A percentile compares a stretch with the other conserved stretches of the same genome.
phyloP scores from a whole-genome alignment of 2,888 invertebrate species.

The Acronicta psi region DNA sequence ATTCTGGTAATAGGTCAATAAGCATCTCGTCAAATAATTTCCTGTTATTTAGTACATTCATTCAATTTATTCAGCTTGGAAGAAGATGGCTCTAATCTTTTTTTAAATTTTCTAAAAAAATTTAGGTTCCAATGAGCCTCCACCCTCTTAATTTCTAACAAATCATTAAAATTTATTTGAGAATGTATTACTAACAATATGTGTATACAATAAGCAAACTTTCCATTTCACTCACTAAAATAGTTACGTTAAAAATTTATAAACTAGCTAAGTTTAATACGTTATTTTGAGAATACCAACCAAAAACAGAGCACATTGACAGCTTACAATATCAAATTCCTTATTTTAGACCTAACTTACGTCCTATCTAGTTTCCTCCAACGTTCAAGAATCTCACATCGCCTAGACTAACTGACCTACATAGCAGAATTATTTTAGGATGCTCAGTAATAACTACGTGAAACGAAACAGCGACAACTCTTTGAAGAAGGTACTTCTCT shows the following conservation, averaged over 20 bases:
- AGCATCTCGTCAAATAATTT: not conserved
- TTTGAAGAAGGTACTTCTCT: conserved; percentile 40
- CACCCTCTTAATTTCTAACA: no score
- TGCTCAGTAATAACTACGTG: conserved; percentile 57
- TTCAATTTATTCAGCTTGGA: not conserved
- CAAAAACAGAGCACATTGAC: conserved; percentile 28
- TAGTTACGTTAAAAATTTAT: conserved; percentile 8
- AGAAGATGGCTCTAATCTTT: not conserved
- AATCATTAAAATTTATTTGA: no score
- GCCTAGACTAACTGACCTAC: conserved; percentile 70
- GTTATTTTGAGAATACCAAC: conserved; percentile 24
- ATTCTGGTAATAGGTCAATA: not conserved
- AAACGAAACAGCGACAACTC: conserved; percentile 59
- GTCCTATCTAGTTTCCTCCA: conserved; percentile 34
- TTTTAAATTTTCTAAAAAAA: no score
- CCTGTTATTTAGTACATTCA: not conserved
- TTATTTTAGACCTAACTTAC: conserved; percentile 42
- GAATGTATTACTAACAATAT: no score
- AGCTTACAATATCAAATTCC: conserved; percentile 31
- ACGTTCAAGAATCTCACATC: conserved; percentile 57
- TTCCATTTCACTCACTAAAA: conserved; percentile 11
- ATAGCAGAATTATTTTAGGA: conserved; percentile 69
- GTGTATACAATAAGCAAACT: not conserved
- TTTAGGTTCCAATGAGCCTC: no score
- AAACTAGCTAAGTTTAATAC: conserved; percentile 20